These are phyloP conservation scores for Nannobrachium achirus DNA, from an alignment of 2,113 vertebrate species.

Conservation along the genomic window DNA sequence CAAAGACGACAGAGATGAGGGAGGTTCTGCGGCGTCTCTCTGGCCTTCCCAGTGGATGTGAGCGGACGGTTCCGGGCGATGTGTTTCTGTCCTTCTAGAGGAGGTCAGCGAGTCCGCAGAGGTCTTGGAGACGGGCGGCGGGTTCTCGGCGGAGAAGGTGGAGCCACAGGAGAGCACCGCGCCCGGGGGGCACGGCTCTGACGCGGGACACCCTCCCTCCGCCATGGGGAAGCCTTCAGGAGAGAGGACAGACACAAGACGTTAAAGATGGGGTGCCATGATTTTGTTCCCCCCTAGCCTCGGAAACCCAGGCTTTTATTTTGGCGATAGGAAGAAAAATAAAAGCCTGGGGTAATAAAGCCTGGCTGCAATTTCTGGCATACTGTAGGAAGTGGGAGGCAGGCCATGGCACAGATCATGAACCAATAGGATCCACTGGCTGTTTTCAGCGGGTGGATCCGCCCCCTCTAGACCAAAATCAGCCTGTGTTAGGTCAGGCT, in stretches of 20 bases:
- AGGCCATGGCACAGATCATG: too few relatives aligned
- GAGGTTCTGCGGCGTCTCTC: slow-evolving; percentile 66
- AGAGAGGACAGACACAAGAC: background rate
- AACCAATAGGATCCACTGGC: too few relatives aligned
- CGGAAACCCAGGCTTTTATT: too few relatives aligned
- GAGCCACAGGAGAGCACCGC: slow-evolving; percentile 21
- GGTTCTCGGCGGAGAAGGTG: slow-evolving; percentile 26
- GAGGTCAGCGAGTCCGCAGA: slow-evolving; percentile 67
- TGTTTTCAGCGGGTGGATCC: too few relatives aligned
- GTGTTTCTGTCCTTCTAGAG: slow-evolving; percentile 1
- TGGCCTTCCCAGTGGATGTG: slow-evolving; percentile 58
- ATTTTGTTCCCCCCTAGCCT: too few relatives aligned
- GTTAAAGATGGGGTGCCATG: background rate
- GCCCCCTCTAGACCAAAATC: too few relatives aligned
- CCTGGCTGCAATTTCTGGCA: too few relatives aligned
- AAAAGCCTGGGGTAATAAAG: too few relatives aligned
- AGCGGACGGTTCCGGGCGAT: background rate
- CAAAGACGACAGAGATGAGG: background rate
- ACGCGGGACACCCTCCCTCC: slow-evolving; percentile 35
- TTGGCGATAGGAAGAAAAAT: too few relatives aligned
- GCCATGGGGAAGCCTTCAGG: slow-evolving; percentile 58
- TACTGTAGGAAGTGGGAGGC: too few relatives aligned
- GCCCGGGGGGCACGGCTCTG: slow-evolving; percentile 30
- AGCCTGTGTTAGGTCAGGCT: too few relatives aligned
- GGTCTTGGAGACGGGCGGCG: slow-evolving; percentile 73